phyloP scores from a whole-genome alignment of 2,797 vertebrate genomes.

The Sitta carolinensis region DNA sequence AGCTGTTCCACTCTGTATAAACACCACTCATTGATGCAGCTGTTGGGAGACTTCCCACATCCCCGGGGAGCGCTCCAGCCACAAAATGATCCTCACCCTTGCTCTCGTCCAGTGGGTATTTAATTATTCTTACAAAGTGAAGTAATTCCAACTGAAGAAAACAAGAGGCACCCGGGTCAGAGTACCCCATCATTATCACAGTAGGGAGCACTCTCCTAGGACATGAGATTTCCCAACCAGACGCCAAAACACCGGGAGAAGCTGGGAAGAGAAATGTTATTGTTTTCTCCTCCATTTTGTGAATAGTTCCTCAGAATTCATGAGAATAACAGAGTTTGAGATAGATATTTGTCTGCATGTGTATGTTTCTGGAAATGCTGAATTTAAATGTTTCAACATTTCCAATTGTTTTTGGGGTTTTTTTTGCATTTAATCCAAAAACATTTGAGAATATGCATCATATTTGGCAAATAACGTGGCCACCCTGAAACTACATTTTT shows the following conservation, averaged over 20 bases:
- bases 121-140: slow-evolving; percentile 56
- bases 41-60: slow-evolving; percentile 30
- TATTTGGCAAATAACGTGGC: slow-evolving; percentile 53
- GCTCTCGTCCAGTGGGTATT: slow-evolving; percentile 38
- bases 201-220: slow-evolving; percentile 7
- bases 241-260: background rate
- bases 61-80: slow-evolving; percentile 5
- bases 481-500: slow-evolving; percentile 62
- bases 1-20: background rate
- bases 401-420: background rate
- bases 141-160: slow-evolving; percentile 46
- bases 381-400: slow-evolving; percentile 6
- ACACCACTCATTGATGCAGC: background rate
- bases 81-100: slow-evolving; percentile 43
- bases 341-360: background rate
- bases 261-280: background rate
- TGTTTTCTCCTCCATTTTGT: background rate
- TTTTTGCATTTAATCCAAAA: slow-evolving; percentile 7
- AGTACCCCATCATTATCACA: slow-evolving; percentile 37
- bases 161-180: slow-evolving; percentile 20
- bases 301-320: background rate
- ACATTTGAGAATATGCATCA: slow-evolving; percentile 47
- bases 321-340: background rate
- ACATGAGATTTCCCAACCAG: slow-evolving; percentile 29
- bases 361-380: background rate